These are phyloP conservation scores for Rhinatrema bivittatum DNA, from an alignment of 2,797 vertebrate genomes.

Conservation along the genomic window DNA sequence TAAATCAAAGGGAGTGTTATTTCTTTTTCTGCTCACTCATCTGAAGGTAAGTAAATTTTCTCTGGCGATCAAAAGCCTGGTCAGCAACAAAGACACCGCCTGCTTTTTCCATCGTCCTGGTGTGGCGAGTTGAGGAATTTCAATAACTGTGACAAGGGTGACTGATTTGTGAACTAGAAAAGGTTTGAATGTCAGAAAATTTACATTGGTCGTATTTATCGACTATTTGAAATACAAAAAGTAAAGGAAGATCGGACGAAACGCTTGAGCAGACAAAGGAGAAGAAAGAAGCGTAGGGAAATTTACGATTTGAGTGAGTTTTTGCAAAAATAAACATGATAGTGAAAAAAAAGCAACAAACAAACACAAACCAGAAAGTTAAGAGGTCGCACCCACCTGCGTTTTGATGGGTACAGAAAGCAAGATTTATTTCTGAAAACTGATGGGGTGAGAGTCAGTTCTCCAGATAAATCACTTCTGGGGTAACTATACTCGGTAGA, in stretches of 20 bases:
- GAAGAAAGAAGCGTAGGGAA: conserved; percentile 47
- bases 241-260: conserved; percentile 26
- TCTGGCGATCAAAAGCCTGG: conserved; percentile 74
- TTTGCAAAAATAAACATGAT: conserved; percentile 2
- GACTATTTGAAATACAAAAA: conserved; percentile 40
- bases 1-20: conserved; percentile 78
- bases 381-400: conserved; percentile 50
- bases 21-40: conserved; percentile 79
- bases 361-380: conserved; percentile 36
- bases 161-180: conserved; percentile 75
- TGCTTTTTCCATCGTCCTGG: conserved; percentile 70
- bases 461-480: conserved; percentile 40
- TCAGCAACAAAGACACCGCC: conserved; percentile 73
- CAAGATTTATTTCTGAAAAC: conserved; percentile 37
- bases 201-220: conserved; percentile 58
- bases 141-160: conserved; percentile 77
- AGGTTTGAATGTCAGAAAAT: conserved; percentile 69
- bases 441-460: conserved; percentile 29
- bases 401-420: conserved; percentile 37
- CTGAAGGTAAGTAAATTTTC: conserved; percentile 81
- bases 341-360: conserved; percentile 10
- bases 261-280: conserved; percentile 39
- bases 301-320: conserved; percentile 54
- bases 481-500: conserved; percentile 1
- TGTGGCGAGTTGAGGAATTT: conserved; percentile 70